Evolutionary conservation across 2,888 invertebrate species (phyloP).

Genomic region (Oscheius onirici): DNA sequence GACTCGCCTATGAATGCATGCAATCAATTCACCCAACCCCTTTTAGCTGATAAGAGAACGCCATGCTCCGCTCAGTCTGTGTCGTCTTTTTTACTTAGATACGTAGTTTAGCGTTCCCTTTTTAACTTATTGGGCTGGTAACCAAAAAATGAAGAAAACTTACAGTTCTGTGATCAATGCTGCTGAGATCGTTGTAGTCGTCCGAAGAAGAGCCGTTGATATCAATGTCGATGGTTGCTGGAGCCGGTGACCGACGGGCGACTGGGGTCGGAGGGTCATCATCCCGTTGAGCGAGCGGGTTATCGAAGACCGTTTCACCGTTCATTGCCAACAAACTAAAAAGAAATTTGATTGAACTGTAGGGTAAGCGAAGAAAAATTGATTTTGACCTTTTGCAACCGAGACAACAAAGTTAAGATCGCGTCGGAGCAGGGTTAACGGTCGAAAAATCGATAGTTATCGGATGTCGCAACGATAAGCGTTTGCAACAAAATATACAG

Average conservation of each 20-base stretch:
- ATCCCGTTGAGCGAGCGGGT: conserved; percentile 11
- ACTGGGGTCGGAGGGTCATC: not conserved
- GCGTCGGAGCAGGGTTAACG: no score
- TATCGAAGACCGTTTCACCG: conserved; percentile 17
- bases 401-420: no score
- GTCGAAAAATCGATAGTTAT: no score
- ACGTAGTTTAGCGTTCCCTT: no score
- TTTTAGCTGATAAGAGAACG: conserved; percentile 10
- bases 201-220: conserved; percentile 19
- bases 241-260: conserved; percentile 13
- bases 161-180: conserved; percentile 31
- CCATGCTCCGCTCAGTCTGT: not conserved
- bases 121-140: not conserved
- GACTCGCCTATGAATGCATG: not conserved
- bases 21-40: not conserved
- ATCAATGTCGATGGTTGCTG: conserved; percentile 34
- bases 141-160: conserved; percentile 1
- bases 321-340: not conserved
- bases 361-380: no score
- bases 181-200: conserved; percentile 9
- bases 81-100: not conserved
- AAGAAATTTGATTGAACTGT: not conserved
- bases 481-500: no score
- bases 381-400: no score
- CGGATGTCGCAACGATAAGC: no score